Evolutionary conservation across 2,888 invertebrate species (phyloP), one percentile per base, ranked within the genome.

Genomic region (Hyposoter dolosus): DNA sequence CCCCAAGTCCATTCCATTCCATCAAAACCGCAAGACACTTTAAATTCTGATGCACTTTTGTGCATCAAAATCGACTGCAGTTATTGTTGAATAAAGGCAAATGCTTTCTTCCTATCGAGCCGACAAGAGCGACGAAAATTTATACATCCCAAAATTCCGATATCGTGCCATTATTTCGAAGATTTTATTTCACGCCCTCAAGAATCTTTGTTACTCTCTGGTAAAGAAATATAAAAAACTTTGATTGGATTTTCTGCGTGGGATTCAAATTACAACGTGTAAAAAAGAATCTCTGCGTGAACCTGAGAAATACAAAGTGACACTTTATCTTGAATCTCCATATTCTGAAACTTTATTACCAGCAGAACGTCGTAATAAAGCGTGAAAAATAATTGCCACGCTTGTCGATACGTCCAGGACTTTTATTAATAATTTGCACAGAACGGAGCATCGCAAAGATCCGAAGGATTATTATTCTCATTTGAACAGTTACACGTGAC

Each of bases 61-160:
- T 60, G 85, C 86, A 84, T 88, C 87, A 76, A 88, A 87, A 89
- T 90, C 90, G 90, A 91, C 90, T 89, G 89, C 88, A 89, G 90
- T 89, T 0, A 53, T 53, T 10, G 6, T 19, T n/a, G 3, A 19
- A 53, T 19, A 53, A 53, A n/a, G 7, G 40, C 40, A 40, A 40
- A 53, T 53, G 6, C 53, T 19, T 19, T 19, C 0, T n/a, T 53
- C 3, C 10, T 10, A 19, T 19, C 9, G 9, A n/a, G 9, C n/a
- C 2, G 6, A n/a, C 3, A 19, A n/a, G 3, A 53, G 5, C 3
- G 19, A 19, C 19, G n/a, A 53, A 1, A 19, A 53, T 53, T n/a
- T 19, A 0, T 40, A 40, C 7, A 7, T 7, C 40, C 40, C 53
- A 53, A 9, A 1, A 7, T 19, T n/a, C 7, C 7, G 19, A 53